These are phyloP conservation scores for Sardina pilchardus DNA, from an alignment of 2,113 vertebrate genomes.

Conservation along the genomic window DNA sequence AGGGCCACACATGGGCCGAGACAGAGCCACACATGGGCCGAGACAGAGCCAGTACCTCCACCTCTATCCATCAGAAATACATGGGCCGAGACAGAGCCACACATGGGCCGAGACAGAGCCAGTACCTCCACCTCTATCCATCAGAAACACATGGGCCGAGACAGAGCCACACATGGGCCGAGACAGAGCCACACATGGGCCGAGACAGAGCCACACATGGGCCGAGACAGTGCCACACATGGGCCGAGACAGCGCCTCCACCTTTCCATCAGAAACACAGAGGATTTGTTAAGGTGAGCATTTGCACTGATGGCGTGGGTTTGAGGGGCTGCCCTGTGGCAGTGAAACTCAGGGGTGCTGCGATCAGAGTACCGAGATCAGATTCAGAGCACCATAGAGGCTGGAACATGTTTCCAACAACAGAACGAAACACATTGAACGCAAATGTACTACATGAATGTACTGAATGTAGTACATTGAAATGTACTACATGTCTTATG, in stretches of 20 bases:
- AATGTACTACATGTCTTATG: neutral
- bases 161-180: too few relatives aligned
- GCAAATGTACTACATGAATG: neutral
- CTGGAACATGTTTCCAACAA: neutral
- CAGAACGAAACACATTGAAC: neutral
- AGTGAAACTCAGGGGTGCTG: neutral
- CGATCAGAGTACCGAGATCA: neutral
- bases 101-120: too few relatives aligned
- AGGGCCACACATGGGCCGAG: neutral
- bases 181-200: neutral
- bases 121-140: neutral
- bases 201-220: too few relatives aligned
- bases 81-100: neutral
- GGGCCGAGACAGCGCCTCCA: too few relatives aligned
- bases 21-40: neutral
- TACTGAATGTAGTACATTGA: neutral
- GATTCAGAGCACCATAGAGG: neutral
- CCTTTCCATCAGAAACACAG: too few relatives aligned
- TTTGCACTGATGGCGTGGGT: neutral
- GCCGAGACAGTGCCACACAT: too few relatives aligned
- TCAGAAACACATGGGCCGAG: neutral
- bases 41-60: neutral
- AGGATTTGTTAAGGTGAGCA: neutral
- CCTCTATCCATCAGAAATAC: neutral
- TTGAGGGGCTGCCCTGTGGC: neutral